Evolutionary conservation across 1,140 invertebrate species (phyloP).

Genomic region (Andrena cerasifolii): DNA sequence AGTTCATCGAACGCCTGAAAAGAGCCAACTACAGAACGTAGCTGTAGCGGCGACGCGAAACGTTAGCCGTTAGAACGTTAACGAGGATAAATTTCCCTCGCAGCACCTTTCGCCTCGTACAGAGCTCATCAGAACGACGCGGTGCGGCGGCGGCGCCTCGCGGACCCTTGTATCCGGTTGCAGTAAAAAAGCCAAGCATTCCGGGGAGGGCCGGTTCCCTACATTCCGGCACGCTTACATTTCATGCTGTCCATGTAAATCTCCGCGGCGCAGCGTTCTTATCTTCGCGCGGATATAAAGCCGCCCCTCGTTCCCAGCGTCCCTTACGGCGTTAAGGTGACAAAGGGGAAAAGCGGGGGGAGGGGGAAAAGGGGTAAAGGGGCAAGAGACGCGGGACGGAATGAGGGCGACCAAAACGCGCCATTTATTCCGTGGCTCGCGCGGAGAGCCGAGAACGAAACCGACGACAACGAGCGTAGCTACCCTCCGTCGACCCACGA

Average conservation of each 20-base stretch:
- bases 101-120: neutral
- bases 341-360: neutral
- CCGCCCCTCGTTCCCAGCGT: conserved; percentile 11
- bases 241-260: conserved; percentile 55
- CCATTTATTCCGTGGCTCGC: conserved; percentile 47
- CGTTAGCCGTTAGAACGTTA: neutral
- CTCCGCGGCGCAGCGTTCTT: conserved; percentile 49
- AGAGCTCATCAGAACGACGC: conserved; percentile 26
- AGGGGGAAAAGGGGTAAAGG: no score
- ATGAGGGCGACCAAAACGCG: conserved; percentile 36
- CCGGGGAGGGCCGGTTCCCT: conserved; percentile 31
- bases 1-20: neutral
- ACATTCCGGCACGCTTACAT: conserved; percentile 42
- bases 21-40: neutral
- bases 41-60: neutral
- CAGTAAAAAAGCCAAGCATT: conserved; percentile 49
- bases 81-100: conserved; percentile 29
- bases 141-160: neutral
- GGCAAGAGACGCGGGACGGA: neutral
- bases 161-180: conserved; percentile 42
- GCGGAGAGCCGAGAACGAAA: conserved; percentile 37
- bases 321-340: conserved; percentile 32
- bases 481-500: neutral
- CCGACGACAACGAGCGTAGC: conserved; percentile 26
- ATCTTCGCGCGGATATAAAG: conserved; percentile 41